Evolutionary conservation across 2,797 vertebrate genomes (phyloP), one percentile per base, ranked within the genome.

Genomic region (Pangasius krempfi): DNA sequence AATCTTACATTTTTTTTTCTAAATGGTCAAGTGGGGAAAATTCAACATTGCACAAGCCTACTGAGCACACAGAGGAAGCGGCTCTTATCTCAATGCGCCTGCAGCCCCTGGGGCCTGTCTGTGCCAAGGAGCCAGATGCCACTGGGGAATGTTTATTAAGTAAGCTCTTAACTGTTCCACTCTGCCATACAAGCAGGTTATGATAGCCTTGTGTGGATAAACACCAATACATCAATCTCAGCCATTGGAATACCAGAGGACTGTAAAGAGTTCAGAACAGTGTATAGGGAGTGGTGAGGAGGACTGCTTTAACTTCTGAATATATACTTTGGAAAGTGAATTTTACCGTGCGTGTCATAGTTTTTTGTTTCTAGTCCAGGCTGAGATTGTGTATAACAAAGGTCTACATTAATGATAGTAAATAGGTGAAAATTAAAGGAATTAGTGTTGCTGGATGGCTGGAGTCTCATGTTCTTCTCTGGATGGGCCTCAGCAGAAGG

Each of bases 41-140:
- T 1, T 47, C 44, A 47, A 47, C 44, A 47, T 47, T 47, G 44
- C 62, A 33, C 66, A 33, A 68, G 62, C 62, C 62, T 66, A 66
- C 62, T n/a, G 27, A 66, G 62, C 54, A 62, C 60, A 62, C 60
- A 64, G 8, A 64, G 25, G 7, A 64, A 64, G 86, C 87, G 90
- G 90, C 88, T 92, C 92, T 95, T 94, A 95, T 95, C 94, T 94
- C 91, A 64, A 80, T 75, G 89, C 88, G 84, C 91, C 94, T 91
- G 91, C 89, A 94, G 90, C 90, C 91, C 94, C 92, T 90, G 88
- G 90, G 64, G n/a, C 66, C 14, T 5, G 62, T 66, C 62, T 66
- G 9, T 66, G 27, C 62, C 27, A n/a, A 91, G 66, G 87, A 91
- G 81, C 84, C 58, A 64, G 72, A 86, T 92, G 91, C 89, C 90